Conservation (phyloP, 2,797 vertebrate species). For the Atherinosoma microstoma region DNA sequence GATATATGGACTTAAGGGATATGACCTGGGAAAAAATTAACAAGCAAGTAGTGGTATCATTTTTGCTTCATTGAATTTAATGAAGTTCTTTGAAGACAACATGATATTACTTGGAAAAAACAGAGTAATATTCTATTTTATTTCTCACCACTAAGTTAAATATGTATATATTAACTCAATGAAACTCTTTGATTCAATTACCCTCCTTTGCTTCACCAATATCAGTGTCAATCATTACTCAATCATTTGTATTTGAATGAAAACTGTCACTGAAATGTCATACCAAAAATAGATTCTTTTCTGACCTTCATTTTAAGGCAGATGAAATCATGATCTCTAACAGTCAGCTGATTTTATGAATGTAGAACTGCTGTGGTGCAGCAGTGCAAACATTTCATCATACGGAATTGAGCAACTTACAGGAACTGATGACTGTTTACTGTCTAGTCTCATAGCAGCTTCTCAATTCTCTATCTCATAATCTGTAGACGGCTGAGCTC, state of each 20-base stretch:
- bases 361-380: constrained; percentile 6
- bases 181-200: background rate
- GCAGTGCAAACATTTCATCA: constrained; percentile 32
- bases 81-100: background rate
- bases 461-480: constrained; percentile 42
- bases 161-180: constrained; percentile 2
- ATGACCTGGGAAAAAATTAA: background rate
- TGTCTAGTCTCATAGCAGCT: constrained; percentile 44
- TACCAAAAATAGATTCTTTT: background rate
- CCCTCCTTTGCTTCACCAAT: background rate
- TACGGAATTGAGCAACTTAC: constrained; percentile 45
- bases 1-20: background rate
- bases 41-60: background rate
- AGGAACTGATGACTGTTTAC: constrained; percentile 47
- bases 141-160: background rate
- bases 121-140: background rate
- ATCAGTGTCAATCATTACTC: background rate
- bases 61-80: constrained; percentile 16
- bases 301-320: background rate
- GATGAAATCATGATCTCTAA: background rate
- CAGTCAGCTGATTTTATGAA: background rate
- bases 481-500: constrained; percentile 29
- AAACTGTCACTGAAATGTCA: background rate
- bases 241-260: background rate
- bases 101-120: background rate